Evolutionary conservation across 2,888 invertebrate species (phyloP), one percentile per base, ranked within the genome.

Genomic region (Mayetiola destructor): DNA sequence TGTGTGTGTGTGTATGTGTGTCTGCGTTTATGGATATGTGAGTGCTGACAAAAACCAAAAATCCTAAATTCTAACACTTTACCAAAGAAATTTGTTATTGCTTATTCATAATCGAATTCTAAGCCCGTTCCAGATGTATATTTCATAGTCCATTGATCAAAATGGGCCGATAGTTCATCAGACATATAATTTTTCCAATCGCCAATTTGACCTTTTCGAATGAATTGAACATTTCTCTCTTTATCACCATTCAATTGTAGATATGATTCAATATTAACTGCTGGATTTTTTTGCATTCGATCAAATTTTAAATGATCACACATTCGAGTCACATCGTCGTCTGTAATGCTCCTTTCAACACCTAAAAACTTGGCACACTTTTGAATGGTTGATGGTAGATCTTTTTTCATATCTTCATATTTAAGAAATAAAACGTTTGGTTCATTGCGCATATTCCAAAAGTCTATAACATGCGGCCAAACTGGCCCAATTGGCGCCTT

Each of bases 361-460:
- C 67, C 62, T 3, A 71, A 59, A 56, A 72, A 71, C 8, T 65
- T 60, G 0, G 88, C 86, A 21, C 91, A 84, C 66, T 79, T 78
- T 29, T 76, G 70, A 9, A 92, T 78, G 0, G 80, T 80, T 0
- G 75, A 75, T 0, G 77, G 74, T 20, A 88, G 76, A 68, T 93
- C 83, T 56, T 74, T 76, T 64, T 85, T 84, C 81, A 90, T 82
- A 59, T 89, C 86, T 73, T 90, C 90, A 66, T 87, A 90, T 63
- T 82, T 85, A 53, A 90, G 73, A 67, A 88, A 85, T 8, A 89
- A 73, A 2, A 90, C 72, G 65, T 89, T 87, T 0, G 81, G 74
- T 56, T 86, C 81, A 62, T 83, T 68, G 20, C 81, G 77, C 53
- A 77, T 75, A 57, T 81, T 77, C 87, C 88, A 87, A 67, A 83